Evolutionary conservation across 2,113 vertebrate genomes (phyloP).

Genomic region (Ovibos moschatus): DNA sequence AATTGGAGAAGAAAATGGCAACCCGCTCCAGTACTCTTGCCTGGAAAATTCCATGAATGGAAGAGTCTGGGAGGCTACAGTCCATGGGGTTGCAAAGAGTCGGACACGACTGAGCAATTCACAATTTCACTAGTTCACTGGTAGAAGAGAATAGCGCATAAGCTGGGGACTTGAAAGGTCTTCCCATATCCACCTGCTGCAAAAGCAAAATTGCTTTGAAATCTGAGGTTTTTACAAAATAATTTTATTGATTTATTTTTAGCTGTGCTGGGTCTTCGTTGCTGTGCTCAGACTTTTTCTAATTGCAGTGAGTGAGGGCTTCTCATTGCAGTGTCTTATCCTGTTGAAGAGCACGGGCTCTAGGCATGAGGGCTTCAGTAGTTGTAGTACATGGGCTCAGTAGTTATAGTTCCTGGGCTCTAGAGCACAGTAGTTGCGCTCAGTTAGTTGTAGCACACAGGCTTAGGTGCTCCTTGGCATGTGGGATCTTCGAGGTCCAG

Average conservation of each 20-base stretch:
- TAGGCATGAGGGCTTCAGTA: background rate
- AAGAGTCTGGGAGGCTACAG: background rate
- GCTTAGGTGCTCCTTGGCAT: background rate
- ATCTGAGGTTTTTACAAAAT: background rate
- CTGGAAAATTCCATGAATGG: background rate
- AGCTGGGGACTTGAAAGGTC: too few species aligned
- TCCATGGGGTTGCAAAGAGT: background rate
- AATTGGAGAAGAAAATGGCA: background rate
- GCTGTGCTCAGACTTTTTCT: background rate
- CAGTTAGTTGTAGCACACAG: background rate
- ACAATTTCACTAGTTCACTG: background rate
- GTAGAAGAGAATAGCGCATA: fast-evolving
- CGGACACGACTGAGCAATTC: background rate
- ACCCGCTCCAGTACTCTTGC: background rate
- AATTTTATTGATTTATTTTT: background rate
- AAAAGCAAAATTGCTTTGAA: background rate
- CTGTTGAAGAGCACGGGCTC: background rate
- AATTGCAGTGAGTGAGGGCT: background rate
- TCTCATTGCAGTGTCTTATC: background rate
- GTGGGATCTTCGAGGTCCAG: background rate
- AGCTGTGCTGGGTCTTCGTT: background rate
- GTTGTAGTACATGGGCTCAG: background rate
- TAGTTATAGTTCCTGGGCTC: background rate
- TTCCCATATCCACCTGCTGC: background rate
- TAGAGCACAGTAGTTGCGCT: background rate